Evolutionary conservation across 2,113 vertebrate genomes (phyloP), one percentile per base, ranked within the genome.

Genomic region (Ochotona curzoniae): DNA sequence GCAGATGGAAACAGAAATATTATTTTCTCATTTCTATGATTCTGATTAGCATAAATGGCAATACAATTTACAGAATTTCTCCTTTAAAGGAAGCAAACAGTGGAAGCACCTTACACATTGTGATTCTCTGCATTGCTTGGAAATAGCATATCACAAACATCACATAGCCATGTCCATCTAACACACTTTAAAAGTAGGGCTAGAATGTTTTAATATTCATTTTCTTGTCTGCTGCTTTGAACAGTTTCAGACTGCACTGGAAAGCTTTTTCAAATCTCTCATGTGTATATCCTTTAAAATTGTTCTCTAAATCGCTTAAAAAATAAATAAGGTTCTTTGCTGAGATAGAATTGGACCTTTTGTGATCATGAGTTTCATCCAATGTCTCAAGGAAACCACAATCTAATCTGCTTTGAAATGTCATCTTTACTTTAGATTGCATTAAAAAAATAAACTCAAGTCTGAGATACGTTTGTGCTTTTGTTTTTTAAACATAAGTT

Each of bases 21-120:
- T 93, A 32, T 94, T 96, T 96, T 70, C 83, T 96, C n/a, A 51
- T 70, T 92, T 71, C 89, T 76, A 76, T 94, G 66, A 84, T 86
- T 83, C 21, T 66, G 17, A 64, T 93, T 90, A 73, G 76, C 11
- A 30, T 30, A 74, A 81, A 69, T 67, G 92, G 26, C 30, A 96
- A 94, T 13, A 87, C 11, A 91, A 7, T 47, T 69, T 73, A 32
- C 69, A 21, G 63, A 92, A 2, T 0, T 71, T 91, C 71, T 35
- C 1, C 82, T 95, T 70, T 60, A 54, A 91, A 91, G 54, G 83
- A 83, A 86, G 47, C 10, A 75, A 95, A 75, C 21, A 60, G 79
- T 15, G 23, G 30, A 54, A 35, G 7, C 11, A 28, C 28, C 25
- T 71, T 66, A 57, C 10, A n/a, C 47, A 35, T 54, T 89, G 80